Percentiles rank a stretch among this genome's conserved stretches.
These are phyloP conservation scores for Lycaon pictus DNA, from an alignment of 2,113 vertebrate genomes.

Conservation along the genomic window DNA sequence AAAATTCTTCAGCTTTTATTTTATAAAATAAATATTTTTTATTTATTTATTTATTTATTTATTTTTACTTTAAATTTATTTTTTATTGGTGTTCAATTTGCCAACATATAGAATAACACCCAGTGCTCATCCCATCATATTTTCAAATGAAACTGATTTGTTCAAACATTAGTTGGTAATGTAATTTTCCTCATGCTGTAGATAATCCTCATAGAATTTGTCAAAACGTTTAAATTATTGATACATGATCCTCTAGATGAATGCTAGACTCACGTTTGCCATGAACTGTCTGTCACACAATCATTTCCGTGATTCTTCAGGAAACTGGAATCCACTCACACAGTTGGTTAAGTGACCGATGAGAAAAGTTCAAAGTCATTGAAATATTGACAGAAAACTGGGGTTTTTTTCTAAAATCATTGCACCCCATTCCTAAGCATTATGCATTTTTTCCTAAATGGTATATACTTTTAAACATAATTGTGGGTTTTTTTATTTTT, in stretches of 20 bases:
- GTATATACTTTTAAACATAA: not conserved
- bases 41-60: too few species aligned
- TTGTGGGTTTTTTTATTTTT: not conserved
- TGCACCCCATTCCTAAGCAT: not conserved
- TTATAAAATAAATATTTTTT: too few species aligned
- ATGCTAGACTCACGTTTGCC: too few species aligned
- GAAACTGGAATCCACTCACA: not conserved
- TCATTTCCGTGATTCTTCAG: not conserved
- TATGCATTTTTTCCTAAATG: not conserved
- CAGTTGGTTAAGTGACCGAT: not conserved
- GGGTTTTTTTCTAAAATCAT: not conserved
- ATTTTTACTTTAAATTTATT: too few species aligned
- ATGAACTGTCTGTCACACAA: rapidly evolving
- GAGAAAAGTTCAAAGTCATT: not conserved
- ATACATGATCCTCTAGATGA: not conserved
- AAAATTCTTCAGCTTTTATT: not conserved
- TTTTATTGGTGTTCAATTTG: too few species aligned
- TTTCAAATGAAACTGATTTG: not conserved
- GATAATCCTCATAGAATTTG: not conserved
- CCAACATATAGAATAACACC: too few species aligned
- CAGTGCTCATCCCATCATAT: not conserved
- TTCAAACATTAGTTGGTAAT: not conserved
- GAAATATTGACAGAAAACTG: not conserved
- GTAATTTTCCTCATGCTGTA: not conserved
- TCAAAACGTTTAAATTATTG: not conserved